Base-by-base conservation (phyloP, 1,140 invertebrate genomes). In the Watersipora subatra region DNA sequence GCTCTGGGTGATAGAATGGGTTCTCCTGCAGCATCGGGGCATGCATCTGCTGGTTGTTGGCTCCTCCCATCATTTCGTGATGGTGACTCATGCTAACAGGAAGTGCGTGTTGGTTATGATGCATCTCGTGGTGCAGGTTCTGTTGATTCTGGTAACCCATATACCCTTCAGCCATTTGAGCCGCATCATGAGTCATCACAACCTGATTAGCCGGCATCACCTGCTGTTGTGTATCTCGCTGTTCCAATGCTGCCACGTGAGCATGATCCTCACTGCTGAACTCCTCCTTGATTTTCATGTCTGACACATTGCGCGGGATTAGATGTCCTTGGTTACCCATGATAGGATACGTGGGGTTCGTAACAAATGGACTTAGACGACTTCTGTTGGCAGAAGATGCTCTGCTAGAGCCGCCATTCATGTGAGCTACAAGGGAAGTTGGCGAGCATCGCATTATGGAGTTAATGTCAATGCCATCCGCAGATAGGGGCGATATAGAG, bases 391-490 rank as follows among this genome's bases (percentile, higher is more conserved):
- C 84, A 57, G 88, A 89, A 55, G 58, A 62, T 28, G 25, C 34
- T 24, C 27, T 22, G 2, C 27, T 24, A 61, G 89, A 83, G 0
- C 90, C 91, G 1, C 90, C 91, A 72, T 91, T 92, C 69, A 93
- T 89, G 58, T 93, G 87, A n/a, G 90, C 90, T 26, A 88, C 88
- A 65, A 97, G 79, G 34, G 92, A 94, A 69, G 92, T 94, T 0
- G 93, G 93, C 17, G 92, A 96, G 71, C 93, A 92, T 67, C 93
- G 85, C 70, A 97, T 95, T 84, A 96, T 89, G 46, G 91, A 91
- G 73, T 91, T 92, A 20, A 78, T 67, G 77, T 96, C 92, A 73
- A 95, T 86, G 15, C 90, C 90, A 76, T 96, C 92, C 1, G 75
- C 73, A 0, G 92, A 92, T 72, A 95, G 93, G 0, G 93, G 92